Evolutionary conservation across 2,888 invertebrate genomes (phyloP), one percentile per base, ranked within the genome.

Genomic region (Automeris io): DNA sequence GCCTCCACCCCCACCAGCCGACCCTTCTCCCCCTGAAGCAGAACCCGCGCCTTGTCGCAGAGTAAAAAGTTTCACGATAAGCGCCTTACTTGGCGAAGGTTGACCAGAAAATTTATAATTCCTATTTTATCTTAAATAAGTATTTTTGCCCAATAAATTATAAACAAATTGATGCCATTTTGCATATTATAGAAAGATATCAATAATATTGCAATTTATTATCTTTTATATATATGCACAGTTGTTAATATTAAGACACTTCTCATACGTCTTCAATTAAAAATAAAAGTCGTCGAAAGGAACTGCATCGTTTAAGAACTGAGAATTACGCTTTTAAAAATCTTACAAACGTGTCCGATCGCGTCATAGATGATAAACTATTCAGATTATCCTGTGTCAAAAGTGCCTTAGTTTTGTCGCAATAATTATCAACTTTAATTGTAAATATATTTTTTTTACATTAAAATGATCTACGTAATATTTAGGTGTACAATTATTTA

Each of bases 81-180:
- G 87, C 47, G 86, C 87, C 1, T 57, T 87, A 0, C 71, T 87
- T 13, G 87, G 87, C 5, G 86, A 87, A 69, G 85, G 86, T 44
- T 87, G 78, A 66, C n/a, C n/a, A n/a, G n/a, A n/a, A n/a, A n/a
- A n/a, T n/a, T n/a, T n/a, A n/a, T n/a, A n/a, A n/a, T n/a, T 42
- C 18, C 13, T 22, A 39, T 12, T 29, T 25, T 7, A 2, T 2
- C 22, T 22, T 18, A 8, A 34, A n/a, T 22, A 16, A 13, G n/a
- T 13, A 8, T 32, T 16, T 22, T 7, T 37, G 18, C 7, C 31
- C 3, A 18, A 18, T 23, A 23, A 16, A 16, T 12, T 23, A 23
- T 12, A 11, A 23, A 29, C 12, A 18, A 22, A 18, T 8, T 5
- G 22, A 23, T 23, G 31, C 16, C 12, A 38, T 41, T 40, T 33